Conservation (phyloP, 2,888 invertebrate species). For the Micoletzkya japonica region DNA sequence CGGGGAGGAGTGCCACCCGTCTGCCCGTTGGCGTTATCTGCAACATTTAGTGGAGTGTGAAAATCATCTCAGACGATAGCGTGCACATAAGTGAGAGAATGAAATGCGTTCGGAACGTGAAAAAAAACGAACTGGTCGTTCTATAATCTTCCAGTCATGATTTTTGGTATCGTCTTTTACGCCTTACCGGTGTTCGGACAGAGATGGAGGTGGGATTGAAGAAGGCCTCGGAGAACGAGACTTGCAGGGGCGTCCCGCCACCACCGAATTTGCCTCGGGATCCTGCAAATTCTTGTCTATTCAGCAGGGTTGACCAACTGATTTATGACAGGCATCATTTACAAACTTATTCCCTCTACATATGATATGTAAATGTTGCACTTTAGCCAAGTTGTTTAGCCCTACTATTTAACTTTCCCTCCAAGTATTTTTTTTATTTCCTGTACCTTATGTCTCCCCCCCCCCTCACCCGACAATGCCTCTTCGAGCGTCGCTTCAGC, state of each 20-base stretch:
- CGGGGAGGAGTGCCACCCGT: slow-evolving; percentile 44
- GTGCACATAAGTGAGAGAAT: slow-evolving; percentile 22
- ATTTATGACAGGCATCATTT: no score
- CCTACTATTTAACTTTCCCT: no score
- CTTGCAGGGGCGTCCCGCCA: slow-evolving; percentile 15
- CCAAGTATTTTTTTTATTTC: no score
- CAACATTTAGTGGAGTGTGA: slow-evolving; percentile 2
- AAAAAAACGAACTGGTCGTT: background rate
- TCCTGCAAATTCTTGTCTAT: slow-evolving; percentile 1
- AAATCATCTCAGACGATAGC: slow-evolving; percentile 34
- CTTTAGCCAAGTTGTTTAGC: no score
- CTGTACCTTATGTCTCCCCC: background rate
- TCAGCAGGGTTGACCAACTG: no score
- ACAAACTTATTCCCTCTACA: no score
- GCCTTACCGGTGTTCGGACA: slow-evolving; percentile 17
- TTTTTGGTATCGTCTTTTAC: background rate
- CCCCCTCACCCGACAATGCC: slow-evolving; percentile 1
- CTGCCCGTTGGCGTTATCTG: slow-evolving; percentile 46
- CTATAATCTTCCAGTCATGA: background rate
- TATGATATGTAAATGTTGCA: no score
- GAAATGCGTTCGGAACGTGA: background rate
- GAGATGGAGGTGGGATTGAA: slow-evolving; percentile 27
- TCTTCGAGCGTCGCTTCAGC: slow-evolving; percentile 9
- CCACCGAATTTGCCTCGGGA: background rate
- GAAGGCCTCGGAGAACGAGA: slow-evolving; percentile 47